Evolutionary conservation across 2,888 invertebrate species (phyloP), one percentile per base, ranked within the genome.

Genomic region (Cephus pygmeus): DNA sequence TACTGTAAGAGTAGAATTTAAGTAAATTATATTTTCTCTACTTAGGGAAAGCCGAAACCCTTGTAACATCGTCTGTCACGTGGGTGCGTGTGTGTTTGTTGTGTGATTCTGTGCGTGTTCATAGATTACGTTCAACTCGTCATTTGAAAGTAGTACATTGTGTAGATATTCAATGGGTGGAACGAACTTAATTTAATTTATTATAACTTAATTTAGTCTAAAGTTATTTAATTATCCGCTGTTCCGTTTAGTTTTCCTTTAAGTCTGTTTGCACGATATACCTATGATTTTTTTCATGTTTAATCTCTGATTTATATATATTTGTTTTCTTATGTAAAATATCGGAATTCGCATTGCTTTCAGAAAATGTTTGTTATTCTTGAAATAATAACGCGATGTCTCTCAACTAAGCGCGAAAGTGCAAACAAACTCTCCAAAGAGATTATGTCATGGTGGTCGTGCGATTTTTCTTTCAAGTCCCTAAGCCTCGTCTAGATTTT

Each of bases 21-120:
- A 71, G 71, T 71, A 71, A 77, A 74, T 75, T 30, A 79, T 81
- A 81, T 81, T 84, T 84, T 80, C 75, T 79, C 73, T 75, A 79
- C 73, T 77, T 69, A 69, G 73, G 69, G 80, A 79, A 40, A 77
- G 12, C 71, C 34, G 31, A 33, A 9, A 34, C 31, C 56, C 23
- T 56, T 56, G 56, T 56, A 56, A 56, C 2, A 23, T 23, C 23
- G 56, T 56, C 56, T 56, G 56, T 56, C 23, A 9, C 23, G 23
- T 56, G 9, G 23, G 56, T 9, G 56, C 56, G 56, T 56, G 56
- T 40, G 15, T 6, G 40, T 40, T 23, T 40, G 40, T 23, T 3
- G 56, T 23, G 56, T 23, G 56, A 56, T 56, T 56, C 56, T 56
- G 23, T 56, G 56, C 23, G 56, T 56, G 56, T 23, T 56, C 56